These are phyloP conservation scores for Brenthis hecate DNA, from an alignment of 2,888 invertebrate species.

Conservation along the genomic window DNA sequence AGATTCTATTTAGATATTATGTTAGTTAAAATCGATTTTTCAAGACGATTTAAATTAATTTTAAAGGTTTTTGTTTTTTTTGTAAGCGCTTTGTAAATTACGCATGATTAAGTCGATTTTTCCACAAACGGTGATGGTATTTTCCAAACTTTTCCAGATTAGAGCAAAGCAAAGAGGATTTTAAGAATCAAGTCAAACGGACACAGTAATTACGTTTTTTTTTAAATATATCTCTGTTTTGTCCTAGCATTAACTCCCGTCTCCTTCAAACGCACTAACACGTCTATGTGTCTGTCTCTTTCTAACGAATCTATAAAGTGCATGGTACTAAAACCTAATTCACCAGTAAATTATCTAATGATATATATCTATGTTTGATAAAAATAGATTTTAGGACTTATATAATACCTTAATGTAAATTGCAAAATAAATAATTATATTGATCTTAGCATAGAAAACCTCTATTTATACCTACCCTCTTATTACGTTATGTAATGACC, in stretches of 20 bases:
- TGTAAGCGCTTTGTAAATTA: not conserved
- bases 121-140: conserved; percentile 46
- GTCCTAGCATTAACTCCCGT: conserved; percentile 30
- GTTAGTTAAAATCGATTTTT: too few species aligned
- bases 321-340: conserved; percentile 5
- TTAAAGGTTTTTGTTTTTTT: not conserved
- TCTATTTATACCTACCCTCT: too few species aligned
- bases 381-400: not conserved
- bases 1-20: too few species aligned
- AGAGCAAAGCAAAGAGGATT: conserved; percentile 73
- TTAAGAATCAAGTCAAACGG: conserved; percentile 77
- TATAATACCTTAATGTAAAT: too few species aligned
- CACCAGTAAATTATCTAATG: not conserved
- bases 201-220: conserved; percentile 67
- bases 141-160: conserved; percentile 66
- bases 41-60: too few species aligned
- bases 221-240: conserved; percentile 50
- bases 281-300: conserved; percentile 34
- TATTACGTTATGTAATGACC: too few species aligned
- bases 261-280: conserved; percentile 37
- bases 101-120: not conserved
- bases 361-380: not conserved
- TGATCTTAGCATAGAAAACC: not conserved
- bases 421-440: not conserved
- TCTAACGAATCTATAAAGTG: conserved; percentile 35